These are phyloP conservation scores for Nipponia nippon DNA, from an alignment of 2,113 vertebrate genomes.

Conservation along the genomic window DNA sequence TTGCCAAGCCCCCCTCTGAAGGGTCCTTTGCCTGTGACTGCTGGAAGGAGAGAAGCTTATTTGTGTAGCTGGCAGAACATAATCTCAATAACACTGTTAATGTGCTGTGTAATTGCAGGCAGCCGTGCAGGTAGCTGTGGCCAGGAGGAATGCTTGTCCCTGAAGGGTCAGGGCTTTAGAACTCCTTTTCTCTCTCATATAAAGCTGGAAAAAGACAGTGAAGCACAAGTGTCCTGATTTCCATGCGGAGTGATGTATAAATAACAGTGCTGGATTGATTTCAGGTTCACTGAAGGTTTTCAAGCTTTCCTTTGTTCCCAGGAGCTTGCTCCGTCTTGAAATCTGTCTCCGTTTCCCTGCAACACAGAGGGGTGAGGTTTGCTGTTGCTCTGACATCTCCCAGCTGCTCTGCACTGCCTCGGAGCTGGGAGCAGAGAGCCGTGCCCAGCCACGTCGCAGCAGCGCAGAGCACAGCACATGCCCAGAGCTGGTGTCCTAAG, in stretches of 20 bases:
- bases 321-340: not conserved
- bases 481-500: not conserved
- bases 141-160: not conserved
- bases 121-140: not conserved
- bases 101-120: not conserved
- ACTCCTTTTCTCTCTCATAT: not conserved
- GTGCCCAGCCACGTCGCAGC: not conserved
- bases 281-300: not conserved
- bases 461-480: not conserved
- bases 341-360: not conserved
- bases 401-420: not conserved
- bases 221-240: not conserved
- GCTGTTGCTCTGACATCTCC: not conserved
- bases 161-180: not conserved
- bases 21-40: not conserved
- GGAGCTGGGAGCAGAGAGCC: not conserved
- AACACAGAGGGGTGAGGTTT: not conserved
- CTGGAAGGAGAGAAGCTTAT: not conserved
- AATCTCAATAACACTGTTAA: not conserved
- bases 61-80: not conserved
- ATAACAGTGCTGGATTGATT: not conserved
- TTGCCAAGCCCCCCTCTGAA: not conserved
- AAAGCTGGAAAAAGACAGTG: not conserved
- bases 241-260: accelerated
- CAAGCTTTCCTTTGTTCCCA: not conserved